Evolutionary conservation across 2,113 vertebrate species (phyloP), one percentile per base, ranked within the genome.

Genomic region (Rhabdomys dilectus): DNA sequence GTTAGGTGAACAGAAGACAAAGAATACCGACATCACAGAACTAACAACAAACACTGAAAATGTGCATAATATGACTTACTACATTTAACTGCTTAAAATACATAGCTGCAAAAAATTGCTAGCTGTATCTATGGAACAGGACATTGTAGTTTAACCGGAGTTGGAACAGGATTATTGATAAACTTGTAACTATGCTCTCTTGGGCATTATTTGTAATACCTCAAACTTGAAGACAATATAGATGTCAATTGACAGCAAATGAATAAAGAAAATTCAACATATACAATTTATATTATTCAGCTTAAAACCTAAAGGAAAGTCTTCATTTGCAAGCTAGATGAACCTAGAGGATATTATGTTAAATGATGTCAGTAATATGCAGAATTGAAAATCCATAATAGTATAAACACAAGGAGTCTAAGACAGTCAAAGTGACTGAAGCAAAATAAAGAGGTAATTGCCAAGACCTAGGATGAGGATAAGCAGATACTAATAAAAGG

Each of bases 21-120:
- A 87, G 21, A 93, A 82, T 70, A 76, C 29, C 77, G 22, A 42
- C 29, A 68, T 62, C 36, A 53, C 3, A 62, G 36, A 91, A 76
- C 68, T 91, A 24, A 4, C 31, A 93, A 48, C 11, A 66, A 78
- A 64, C 5, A n/a, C 62, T 84, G 70, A 82, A 58, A 88, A 39
- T 22, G 56, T 53, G 8, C 45, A 88, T 10, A 34, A 75, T 75
- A 34, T 60, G 77, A 76, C 56, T 96, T 94, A 11, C 10, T 10
- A 36, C 24, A 94, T 76, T 39, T 76, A 82, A 84, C 60, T 87
- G 73, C 68, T 87, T 91, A 68, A 91, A 73, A 91, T 64, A 56
- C 62, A 39, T 26, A 75, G 22, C 93, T 88, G 91, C 64, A 72
- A 66, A 91, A 78, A 48, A 58, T 48, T 81, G 16, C 3, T 80